A percentile compares a stretch with the other conserved stretches of the same genome.
Evolutionary conservation across 2,113 vertebrate genomes (phyloP).

Genomic region (Lampris incognitus): DNA sequence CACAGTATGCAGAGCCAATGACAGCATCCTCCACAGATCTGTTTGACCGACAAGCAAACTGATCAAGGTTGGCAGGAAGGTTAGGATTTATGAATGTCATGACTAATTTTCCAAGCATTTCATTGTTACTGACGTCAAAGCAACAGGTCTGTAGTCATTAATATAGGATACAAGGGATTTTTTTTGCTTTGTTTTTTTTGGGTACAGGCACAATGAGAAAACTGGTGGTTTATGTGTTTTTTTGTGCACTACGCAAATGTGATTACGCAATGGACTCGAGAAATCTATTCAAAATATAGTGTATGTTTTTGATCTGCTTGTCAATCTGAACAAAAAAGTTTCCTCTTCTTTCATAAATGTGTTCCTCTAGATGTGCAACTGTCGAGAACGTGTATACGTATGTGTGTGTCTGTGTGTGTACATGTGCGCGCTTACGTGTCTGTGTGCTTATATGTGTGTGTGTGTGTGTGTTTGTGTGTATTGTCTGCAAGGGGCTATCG

Average conservation of each 20-base stretch:
- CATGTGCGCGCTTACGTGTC: not conserved
- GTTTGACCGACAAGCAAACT: too few relatives aligned
- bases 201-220: too few relatives aligned
- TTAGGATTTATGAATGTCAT: too few relatives aligned
- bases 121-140: too few relatives aligned
- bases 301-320: not conserved
- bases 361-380: not conserved
- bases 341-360: not conserved
- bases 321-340: not conserved
- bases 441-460: not conserved
- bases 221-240: conserved; percentile 34
- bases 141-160: too few relatives aligned
- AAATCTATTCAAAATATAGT: too few relatives aligned
- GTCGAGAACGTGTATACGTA: not conserved
- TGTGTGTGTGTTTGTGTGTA: not conserved
- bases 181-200: too few relatives aligned
- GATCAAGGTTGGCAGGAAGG: too few relatives aligned
- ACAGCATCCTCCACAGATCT: too few relatives aligned
- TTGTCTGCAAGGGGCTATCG: not conserved
- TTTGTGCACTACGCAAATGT: conserved; percentile 18
- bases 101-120: too few relatives aligned
- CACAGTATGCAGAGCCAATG: too few relatives aligned
- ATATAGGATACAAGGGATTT: too few relatives aligned
- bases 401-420: not conserved
- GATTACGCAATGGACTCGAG: not conserved